phyloP scores from a whole-genome alignment of 2,888 invertebrate species.

The Tipula unca region DNA sequence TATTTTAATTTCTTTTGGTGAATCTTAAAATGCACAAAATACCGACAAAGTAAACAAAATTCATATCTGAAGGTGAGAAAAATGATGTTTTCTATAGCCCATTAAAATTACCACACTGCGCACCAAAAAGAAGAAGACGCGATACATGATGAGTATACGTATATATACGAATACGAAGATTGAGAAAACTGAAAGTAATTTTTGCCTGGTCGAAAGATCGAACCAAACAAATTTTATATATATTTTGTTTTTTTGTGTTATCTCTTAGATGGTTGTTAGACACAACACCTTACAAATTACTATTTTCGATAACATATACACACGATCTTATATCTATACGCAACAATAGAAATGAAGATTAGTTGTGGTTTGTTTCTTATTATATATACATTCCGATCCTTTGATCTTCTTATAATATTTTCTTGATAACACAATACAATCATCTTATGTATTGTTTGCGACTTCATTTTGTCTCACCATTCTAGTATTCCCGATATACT shows the following conservation, averaged over 20 bases:
- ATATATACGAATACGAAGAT: not conserved
- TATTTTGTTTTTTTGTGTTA: not conserved
- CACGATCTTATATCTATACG: not conserved
- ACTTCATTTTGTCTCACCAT: not conserved
- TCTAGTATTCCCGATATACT: not conserved
- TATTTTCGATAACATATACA: not conserved
- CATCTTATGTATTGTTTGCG: not conserved
- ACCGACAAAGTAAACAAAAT: slow-evolving; percentile 8
- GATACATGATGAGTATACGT: too few species aligned
- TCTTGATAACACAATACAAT: not conserved
- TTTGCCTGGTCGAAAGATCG: not conserved
- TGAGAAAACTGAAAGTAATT: not conserved
- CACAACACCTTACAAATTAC: slow-evolving; percentile 14
- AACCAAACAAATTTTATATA: not conserved
- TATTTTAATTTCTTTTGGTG: not conserved
- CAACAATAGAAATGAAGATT: not conserved
- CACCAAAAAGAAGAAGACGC: not conserved
- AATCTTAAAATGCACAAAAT: not conserved
- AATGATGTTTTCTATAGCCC: not conserved
- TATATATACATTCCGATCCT: not conserved
- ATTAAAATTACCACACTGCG: not conserved
- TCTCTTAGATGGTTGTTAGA: not conserved
- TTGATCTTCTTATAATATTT: not conserved
- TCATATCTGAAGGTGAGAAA: slow-evolving; percentile 9
- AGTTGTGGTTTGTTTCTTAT: not conserved